Evolutionary conservation across 2,797 vertebrate genomes (phyloP).

Genomic region (Rhincodon typus): DNA sequence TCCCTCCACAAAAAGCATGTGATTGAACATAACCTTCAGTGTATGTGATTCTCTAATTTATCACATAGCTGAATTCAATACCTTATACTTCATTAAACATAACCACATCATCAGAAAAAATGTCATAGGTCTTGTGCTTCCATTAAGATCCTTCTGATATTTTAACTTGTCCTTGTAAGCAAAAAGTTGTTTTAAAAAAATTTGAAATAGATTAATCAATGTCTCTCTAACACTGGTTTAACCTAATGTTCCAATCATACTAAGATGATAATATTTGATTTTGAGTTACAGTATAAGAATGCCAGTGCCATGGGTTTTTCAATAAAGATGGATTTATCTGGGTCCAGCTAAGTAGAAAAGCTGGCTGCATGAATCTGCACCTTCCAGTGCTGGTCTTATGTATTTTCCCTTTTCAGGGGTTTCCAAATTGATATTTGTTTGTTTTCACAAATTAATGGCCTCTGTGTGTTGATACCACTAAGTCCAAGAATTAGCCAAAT

Average conservation of each 20-base stretch:
- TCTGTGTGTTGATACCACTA: background rate
- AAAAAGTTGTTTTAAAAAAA: background rate
- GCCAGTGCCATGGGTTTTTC: too few relatives aligned
- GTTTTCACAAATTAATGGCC: background rate
- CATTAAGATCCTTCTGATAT: background rate
- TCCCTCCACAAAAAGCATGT: background rate
- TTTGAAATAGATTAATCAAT: background rate
- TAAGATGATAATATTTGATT: background rate
- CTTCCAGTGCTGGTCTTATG: background rate
- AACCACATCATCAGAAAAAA: background rate
- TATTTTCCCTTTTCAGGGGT: too few relatives aligned
- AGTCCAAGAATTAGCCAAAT: background rate
- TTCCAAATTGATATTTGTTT: too few relatives aligned
- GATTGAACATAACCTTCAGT: background rate
- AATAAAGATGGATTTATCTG: too few relatives aligned
- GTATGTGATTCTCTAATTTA: background rate
- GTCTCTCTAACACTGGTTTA: background rate
- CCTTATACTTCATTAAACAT: background rate
- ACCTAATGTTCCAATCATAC: background rate
- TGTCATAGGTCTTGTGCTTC: background rate
- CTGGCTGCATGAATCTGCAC: too few relatives aligned
- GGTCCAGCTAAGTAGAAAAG: background rate
- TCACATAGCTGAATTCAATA: background rate
- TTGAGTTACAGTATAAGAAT: background rate
- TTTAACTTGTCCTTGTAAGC: background rate